phyloP scores from a whole-genome alignment of 1,140 invertebrate genomes.

The Calephelis virginiensis region DNA sequence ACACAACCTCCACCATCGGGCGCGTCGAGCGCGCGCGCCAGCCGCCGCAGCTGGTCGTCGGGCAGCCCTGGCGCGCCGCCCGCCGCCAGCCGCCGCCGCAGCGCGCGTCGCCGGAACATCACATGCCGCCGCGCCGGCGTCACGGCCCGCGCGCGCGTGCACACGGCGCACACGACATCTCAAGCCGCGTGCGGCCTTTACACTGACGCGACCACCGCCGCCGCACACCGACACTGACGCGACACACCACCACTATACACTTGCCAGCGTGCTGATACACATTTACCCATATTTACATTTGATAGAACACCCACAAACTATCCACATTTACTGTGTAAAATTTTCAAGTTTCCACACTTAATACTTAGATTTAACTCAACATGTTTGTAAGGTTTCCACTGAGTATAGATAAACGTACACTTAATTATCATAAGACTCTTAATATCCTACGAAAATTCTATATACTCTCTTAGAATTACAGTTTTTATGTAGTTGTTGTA shows the following conservation, averaged over 20 bases:
- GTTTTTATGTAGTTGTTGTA: too few species aligned
- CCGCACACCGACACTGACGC: slow-evolving; percentile 36
- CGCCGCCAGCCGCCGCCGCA: slow-evolving; percentile 66
- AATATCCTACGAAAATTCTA: too few species aligned
- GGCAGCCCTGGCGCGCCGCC: slow-evolving; percentile 52
- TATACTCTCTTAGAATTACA: too few species aligned
- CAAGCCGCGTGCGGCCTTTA: slow-evolving; percentile 49
- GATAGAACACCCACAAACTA: too few species aligned
- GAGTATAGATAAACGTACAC: too few species aligned
- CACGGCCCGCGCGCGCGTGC: slow-evolving; percentile 40
- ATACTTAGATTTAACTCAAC: too few species aligned
- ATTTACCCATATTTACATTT: too few species aligned
- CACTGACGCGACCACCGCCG: slow-evolving; percentile 42
- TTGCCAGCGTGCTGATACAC: slow-evolving; percentile 21
- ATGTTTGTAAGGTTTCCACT: too few species aligned
- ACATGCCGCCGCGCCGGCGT: slow-evolving; percentile 57
- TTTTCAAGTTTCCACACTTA: too few species aligned
- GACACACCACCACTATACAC: slow-evolving; percentile 32
- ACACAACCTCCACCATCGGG: slow-evolving; percentile 52
- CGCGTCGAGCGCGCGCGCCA: slow-evolving; percentile 56
- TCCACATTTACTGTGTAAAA: too few species aligned
- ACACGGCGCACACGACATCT: slow-evolving; percentile 42
- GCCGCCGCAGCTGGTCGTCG: slow-evolving; percentile 50
- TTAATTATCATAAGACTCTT: too few species aligned
- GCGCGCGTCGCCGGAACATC: slow-evolving; percentile 72